Conservation (phyloP, 2,113 vertebrate genomes). For the Echinops telfairi region DNA sequence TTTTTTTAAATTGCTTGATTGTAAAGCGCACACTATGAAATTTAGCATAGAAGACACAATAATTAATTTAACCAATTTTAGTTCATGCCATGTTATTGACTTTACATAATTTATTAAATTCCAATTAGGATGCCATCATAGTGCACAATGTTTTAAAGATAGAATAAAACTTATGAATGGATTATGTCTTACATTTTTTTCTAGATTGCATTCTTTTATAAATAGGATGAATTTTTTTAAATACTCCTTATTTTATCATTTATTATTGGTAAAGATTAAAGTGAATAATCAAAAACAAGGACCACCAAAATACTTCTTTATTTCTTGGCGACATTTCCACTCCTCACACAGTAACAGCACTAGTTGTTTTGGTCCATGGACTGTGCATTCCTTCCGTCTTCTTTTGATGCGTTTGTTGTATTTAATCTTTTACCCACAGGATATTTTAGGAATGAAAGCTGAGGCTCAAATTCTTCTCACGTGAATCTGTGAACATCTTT, state of each 20-base stretch:
- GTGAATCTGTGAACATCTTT: no score
- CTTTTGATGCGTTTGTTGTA: no score
- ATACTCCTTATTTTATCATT: background rate
- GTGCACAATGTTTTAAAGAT: background rate
- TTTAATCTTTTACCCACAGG: no score
- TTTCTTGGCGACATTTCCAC: background rate
- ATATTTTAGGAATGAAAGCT: no score
- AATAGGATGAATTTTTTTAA: background rate
- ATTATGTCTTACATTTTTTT: background rate
- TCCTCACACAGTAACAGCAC: no score
- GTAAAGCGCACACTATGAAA: constrained; percentile 38
- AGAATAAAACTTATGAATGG: background rate
- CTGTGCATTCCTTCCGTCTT: no score
- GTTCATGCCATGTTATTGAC: background rate
- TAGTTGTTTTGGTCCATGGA: no score
- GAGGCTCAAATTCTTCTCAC: no score
- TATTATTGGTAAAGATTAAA: background rate
- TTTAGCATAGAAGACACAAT: background rate
- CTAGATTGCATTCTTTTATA: background rate
- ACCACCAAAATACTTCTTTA: background rate
- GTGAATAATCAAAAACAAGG: background rate
- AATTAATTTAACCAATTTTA: background rate
- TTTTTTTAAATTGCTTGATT: constrained; percentile 21
- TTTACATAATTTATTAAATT: constrained; percentile 10
- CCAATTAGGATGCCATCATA: background rate